Evolutionary conservation across 2,888 invertebrate genomes (phyloP).

Genomic region (Rhogogaster chlorosoma): DNA sequence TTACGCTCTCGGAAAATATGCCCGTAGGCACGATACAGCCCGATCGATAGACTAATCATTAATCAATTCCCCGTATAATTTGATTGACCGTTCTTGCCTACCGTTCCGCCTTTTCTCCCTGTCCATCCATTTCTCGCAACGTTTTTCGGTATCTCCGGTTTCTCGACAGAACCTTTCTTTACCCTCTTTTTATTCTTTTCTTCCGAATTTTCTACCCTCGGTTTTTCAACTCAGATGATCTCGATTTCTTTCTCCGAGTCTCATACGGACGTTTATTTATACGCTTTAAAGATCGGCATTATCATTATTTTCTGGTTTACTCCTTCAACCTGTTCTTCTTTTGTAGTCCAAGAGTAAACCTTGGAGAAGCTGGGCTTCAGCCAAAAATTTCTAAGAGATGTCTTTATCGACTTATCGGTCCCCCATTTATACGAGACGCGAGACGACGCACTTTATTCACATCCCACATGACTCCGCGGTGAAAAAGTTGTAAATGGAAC

Average conservation of each 20-base stretch:
- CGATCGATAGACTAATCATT: conserved; percentile 53
- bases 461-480: neutral
- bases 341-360: neutral
- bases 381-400: neutral
- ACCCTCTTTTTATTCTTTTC: neutral
- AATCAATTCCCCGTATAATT: conserved; percentile 54
- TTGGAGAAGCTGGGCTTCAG: neutral
- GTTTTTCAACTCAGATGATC: conserved; percentile 5
- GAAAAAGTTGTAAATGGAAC: too few species aligned
- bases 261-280: neutral
- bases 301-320: too few species aligned
- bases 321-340: neutral
- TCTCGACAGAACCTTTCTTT: neutral
- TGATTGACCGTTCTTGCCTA: conserved; percentile 48
- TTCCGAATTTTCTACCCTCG: neutral
- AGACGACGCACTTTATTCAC: neutral
- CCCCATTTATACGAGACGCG: neutral
- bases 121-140: neutral
- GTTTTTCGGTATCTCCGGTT: conserved; percentile 16
- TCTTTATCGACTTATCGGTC: neutral
- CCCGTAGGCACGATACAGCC: conserved; percentile 52
- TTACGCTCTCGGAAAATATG: conserved; percentile 69
- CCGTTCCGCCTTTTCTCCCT: neutral
- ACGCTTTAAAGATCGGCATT: neutral
- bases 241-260: neutral